phyloP scores from a whole-genome alignment of 2,113 vertebrate species.

The Chionomys nivalis region DNA sequence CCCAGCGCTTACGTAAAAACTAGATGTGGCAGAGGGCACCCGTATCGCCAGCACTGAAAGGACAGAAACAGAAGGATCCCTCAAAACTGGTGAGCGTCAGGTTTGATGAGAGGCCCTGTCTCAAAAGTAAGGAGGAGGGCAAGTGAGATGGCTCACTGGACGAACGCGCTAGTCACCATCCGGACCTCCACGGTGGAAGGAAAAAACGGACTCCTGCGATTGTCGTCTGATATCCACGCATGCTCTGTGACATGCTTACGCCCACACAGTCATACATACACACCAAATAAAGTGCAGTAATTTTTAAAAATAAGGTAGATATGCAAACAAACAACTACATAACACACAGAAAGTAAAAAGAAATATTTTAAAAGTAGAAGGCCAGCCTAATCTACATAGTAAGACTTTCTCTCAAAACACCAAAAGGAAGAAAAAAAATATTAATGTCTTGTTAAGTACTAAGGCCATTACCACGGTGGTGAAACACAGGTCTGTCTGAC shows the following conservation, averaged over 20 bases:
- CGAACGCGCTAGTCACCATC: neutral
- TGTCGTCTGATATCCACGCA: neutral
- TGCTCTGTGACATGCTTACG: neutral
- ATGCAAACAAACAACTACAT: neutral
- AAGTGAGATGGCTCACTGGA: neutral
- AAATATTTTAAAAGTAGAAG: neutral
- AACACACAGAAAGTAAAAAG: neutral
- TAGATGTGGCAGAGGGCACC: neutral
- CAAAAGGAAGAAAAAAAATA: neutral
- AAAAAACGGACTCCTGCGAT: neutral
- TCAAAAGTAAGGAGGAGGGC: neutral
- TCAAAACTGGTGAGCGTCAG: neutral
- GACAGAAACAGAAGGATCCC: neutral
- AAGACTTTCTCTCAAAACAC: neutral
- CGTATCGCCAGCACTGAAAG: neutral
- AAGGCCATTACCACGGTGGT: neutral
- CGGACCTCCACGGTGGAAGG: neutral
- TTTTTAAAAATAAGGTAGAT: neutral
- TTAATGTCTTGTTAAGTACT: neutral
- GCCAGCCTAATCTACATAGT: neutral
- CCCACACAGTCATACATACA: neutral
- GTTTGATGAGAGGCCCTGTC: neutral
- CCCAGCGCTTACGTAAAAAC: neutral
- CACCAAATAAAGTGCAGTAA: neutral
- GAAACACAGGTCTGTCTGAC: neutral